Base-by-base conservation (phyloP, 2,113 vertebrate species). In the Cichladusa arquata region DNA sequence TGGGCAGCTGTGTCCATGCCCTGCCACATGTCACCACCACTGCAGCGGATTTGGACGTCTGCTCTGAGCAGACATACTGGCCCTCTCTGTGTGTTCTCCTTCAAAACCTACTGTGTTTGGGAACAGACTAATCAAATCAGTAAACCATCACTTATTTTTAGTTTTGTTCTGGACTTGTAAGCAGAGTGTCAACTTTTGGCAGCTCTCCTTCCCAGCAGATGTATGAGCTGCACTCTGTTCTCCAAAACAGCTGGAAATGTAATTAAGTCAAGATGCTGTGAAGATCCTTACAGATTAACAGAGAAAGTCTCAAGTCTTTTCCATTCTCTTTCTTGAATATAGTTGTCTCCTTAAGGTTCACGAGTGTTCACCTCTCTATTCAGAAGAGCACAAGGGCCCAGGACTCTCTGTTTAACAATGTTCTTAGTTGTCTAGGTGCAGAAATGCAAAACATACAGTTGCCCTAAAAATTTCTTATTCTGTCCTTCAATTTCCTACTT, bases 221-320 rank as follows among this genome's bases (percentile, higher is more conserved):
- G 51, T 51, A 54, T 44, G 69, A 96, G 44, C 34, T 76, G 53
- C 19, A 23, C 16, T 60, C 51, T 56, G 44, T 51, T 44, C 29
- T 90, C 70, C 53, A 67, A 82, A 94, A 67, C 65, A 89, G 51
- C 44, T 91, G 81, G 36, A 87, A 89, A 90, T n/a, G 19, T 74
- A 78, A 81, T 89, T 48, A 79, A 67, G 22, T 48, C 61, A 91
- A 90, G 78, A 87, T 79, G 61, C 14, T 78, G 10, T 36, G 40
- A 47, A 87, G 78, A 56, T 44, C 26, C 33, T 67, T 44, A 66
- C 5, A 69, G 45, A 44, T 33, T 45, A 58, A 57, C 11, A 50
- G 48, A 58, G 19, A 48, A 67, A 70, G 23, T 42, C 8, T 76
- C 17, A 40, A 58, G 61, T 19, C 24, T 19, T 18, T 81, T 64